Evolutionary conservation across 2,888 invertebrate genomes (phyloP), one percentile per base, ranked within the genome.

Genomic region (Megaustenia siamemsis): DNA sequence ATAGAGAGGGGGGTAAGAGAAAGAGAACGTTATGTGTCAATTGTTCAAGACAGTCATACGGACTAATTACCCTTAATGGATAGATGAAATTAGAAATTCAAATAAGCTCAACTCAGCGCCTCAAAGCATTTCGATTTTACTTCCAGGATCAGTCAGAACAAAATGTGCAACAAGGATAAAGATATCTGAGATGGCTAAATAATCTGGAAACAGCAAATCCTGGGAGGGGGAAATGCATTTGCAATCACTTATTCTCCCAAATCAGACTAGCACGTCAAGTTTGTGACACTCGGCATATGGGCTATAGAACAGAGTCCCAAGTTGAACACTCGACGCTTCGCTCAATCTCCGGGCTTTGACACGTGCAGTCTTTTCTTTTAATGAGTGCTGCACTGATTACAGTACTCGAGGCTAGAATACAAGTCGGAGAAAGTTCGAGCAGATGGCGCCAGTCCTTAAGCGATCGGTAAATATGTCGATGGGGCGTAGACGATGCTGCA

Each of bases 381-480:
- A 73, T 12, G 35, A 49, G 21, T 28, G 15, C 10, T 35, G 49
- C 73, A 73, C 32, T 3, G 73, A 73, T 73, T 73, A 21, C 32
- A 35, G 71, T 49, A 49, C 73, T 21, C n/a, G 73, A 12, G 73
- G 49, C 73, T 32, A 45, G 35, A 73, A 49, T 32, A 49, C 28
- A 45, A 32, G 32, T 28, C 49, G 32, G 49, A 49, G 32, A 28
- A 73, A 21, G 32, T 32, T 28, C 32, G 28, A 73, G 73, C 73
- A 73, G 73, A 28, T 73, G 73, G 32, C 32, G 73, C 28, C 15
- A 49, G 73, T 45, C 73, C 15, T 40, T 43, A 49, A 73, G 73
- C 49, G 49, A 73, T 73, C 32, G 32, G 73, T 73, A 73, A 73
- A 73, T 49, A 32, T 45, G 73, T 73, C 73, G 73, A 28, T 49